Percentiles rank a stretch among this genome's conserved stretches.
Conservation (phyloP, 2,113 vertebrate genomes). For the Herpailurus yagouaroundi region DNA sequence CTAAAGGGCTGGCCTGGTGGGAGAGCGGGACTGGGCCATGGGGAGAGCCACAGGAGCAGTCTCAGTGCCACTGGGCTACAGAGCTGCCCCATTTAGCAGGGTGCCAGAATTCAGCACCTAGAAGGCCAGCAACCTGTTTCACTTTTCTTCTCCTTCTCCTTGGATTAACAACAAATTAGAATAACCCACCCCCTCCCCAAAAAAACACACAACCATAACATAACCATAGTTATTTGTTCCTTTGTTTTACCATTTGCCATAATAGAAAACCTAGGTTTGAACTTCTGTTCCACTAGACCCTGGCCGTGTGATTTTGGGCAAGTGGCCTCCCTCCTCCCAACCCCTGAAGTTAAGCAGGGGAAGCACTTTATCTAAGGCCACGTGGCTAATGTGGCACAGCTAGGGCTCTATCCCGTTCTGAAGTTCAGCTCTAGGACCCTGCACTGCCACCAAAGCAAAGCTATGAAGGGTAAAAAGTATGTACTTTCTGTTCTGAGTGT, state of each 20-base stretch:
- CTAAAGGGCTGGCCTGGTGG: neutral
- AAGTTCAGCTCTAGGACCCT: neutral
- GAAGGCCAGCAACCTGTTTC: neutral
- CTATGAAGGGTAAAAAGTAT: neutral
- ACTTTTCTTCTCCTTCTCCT: neutral
- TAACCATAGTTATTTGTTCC: neutral
- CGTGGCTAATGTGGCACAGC: accelerated
- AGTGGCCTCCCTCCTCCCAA: neutral
- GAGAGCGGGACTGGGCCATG: neutral
- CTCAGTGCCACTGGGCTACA: neutral
- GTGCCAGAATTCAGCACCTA: neutral
- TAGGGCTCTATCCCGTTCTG: neutral
- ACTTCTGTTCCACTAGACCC: neutral
- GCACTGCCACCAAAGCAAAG: neutral
- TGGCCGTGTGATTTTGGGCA: neutral
- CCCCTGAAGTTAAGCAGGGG: neutral
- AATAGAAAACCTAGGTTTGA: neutral
- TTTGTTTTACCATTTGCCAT: neutral
- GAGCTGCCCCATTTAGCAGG: too few relatives aligned
- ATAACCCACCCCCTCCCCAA: neutral
- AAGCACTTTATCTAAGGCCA: neutral
- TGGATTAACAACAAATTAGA: neutral
- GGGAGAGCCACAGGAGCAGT: neutral
- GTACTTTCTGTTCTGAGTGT: neutral
- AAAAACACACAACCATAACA: neutral